phyloP scores from a whole-genome alignment of 2,888 invertebrate species.

The Andricus quercusramuli region DNA sequence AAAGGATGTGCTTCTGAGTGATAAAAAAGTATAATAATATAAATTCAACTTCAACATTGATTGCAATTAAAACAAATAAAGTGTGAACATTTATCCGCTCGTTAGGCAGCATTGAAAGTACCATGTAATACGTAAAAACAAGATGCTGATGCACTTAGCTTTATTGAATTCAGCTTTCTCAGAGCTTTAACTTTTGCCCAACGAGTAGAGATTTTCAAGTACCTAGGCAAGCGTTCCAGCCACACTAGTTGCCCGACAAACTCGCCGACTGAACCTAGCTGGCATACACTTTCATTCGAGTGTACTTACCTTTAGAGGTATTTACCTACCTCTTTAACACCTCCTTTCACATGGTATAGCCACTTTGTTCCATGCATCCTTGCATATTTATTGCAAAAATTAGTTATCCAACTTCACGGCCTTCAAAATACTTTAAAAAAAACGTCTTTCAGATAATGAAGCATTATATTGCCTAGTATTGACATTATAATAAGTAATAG shows the following conservation, averaged over 20 bases:
- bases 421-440: neutral
- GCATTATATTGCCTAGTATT: too few species aligned
- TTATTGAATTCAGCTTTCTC: conserved; percentile 42
- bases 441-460: too few species aligned
- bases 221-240: neutral
- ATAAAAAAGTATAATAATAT: too few species aligned
- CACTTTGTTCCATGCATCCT: neutral
- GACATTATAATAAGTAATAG: too few species aligned
- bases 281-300: conserved; percentile 23
- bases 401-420: neutral
- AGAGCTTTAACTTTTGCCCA: conserved; percentile 23
- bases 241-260: conserved; percentile 14
- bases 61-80: too few species aligned
- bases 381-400: conserved; percentile 16
- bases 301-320: conserved; percentile 33
- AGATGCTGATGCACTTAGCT: conserved; percentile 36
- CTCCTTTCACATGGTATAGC: conserved; percentile 8
- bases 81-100: too few species aligned
- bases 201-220: conserved; percentile 10
- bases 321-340: conserved; percentile 38
- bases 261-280: conserved; percentile 7
- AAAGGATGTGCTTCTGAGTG: too few species aligned
- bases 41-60: too few species aligned
- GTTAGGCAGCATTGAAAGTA: too few species aligned
- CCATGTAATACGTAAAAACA: too few species aligned